Evolutionary conservation across 2,113 vertebrate genomes (phyloP).

Genomic region (Desmodus rotundus): DNA sequence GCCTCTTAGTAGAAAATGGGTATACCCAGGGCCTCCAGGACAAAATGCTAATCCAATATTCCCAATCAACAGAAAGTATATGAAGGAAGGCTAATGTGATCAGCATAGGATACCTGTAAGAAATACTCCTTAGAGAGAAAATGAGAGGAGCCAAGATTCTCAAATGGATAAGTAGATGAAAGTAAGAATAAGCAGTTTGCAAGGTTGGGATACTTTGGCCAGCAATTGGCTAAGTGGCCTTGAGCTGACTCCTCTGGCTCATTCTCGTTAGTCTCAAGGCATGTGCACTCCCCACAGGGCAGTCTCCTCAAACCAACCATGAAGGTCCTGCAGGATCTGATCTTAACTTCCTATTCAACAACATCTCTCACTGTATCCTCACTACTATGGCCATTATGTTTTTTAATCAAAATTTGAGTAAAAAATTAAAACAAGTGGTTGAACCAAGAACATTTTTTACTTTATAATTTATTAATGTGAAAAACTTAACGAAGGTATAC

Average conservation of each 20-base stretch:
- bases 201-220: neutral
- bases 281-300: neutral
- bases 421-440: constrained; percentile 17
- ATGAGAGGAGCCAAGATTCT: neutral
- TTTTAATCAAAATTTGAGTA: constrained; percentile 29
- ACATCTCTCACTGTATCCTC: neutral
- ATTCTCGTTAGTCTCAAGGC: neutral
- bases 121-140: neutral
- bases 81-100: neutral
- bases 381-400: neutral
- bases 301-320: neutral
- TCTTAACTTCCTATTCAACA: constrained; percentile 26
- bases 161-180: neutral
- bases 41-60: constrained; percentile 39
- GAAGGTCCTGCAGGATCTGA: neutral
- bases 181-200: constrained; percentile 25
- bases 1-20: constrained; percentile 35
- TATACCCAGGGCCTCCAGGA: neutral
- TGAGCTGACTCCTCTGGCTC: neutral
- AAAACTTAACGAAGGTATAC: neutral
- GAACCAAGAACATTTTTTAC: neutral
- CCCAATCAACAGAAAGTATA: constrained; percentile 22
- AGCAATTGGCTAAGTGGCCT: constrained; percentile 40
- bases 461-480: neutral
- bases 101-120: neutral